Conservation (phyloP, 2,797 vertebrate species). For the Rhinoraja longicauda region DNA sequence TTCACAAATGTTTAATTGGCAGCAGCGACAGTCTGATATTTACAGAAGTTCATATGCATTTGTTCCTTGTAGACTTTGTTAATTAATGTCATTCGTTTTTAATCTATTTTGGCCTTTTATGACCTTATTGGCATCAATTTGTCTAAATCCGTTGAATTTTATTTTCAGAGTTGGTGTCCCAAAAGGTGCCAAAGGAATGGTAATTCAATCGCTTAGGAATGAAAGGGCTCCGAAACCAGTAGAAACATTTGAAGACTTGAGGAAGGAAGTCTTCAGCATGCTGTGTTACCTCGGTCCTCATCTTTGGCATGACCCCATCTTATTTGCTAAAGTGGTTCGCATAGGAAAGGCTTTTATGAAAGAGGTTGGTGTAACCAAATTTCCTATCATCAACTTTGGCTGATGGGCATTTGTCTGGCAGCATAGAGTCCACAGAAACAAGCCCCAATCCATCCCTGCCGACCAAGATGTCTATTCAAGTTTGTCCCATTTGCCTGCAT, state of each 20-base stretch:
- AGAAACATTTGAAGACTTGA: conserved; percentile 85
- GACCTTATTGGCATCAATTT: background rate
- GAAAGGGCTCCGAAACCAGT: conserved; percentile 75
- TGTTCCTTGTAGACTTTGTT: background rate
- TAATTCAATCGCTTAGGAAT: conserved; percentile 67
- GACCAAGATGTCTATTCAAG: too few relatives aligned
- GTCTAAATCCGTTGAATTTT: background rate
- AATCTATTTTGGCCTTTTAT: background rate
- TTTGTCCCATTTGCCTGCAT: too few relatives aligned
- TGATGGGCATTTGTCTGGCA: too few relatives aligned
- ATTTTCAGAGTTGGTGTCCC: conserved; percentile 78
- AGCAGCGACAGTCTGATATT: background rate
- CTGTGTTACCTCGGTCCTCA: conserved; percentile 92
- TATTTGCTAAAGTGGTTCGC: conserved; percentile 90
- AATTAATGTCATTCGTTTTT: background rate
- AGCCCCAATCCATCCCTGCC: too few relatives aligned
- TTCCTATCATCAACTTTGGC: conserved; percentile 30
- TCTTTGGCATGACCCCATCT: conserved; percentile 87
- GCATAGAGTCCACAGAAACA: too few relatives aligned
- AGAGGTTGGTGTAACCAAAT: conserved; percentile 68
- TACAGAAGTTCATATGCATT: background rate
- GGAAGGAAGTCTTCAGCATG: conserved; percentile 87
- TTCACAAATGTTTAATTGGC: background rate
- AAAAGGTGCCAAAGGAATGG: conserved; percentile 83
- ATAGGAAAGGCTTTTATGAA: conserved; percentile 97